Percentiles rank a stretch among this genome's conserved stretches.
phyloP scores from a whole-genome alignment of 1,140 invertebrate species.

The Agrypnia vestita region DNA sequence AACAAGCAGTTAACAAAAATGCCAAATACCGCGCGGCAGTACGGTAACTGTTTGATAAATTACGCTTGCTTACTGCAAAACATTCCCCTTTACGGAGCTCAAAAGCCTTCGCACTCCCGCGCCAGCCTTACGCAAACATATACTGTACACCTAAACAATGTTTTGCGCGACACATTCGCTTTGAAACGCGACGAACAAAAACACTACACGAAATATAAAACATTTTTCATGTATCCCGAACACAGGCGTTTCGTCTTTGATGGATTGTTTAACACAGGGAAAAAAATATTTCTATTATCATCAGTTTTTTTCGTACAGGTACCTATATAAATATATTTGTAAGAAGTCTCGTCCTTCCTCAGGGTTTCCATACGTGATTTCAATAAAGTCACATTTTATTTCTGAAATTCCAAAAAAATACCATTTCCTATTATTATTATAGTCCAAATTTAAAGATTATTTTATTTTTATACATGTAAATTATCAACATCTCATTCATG shows the following conservation, averaged over 20 bases:
- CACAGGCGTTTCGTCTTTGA: slow-evolving; percentile 6
- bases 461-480: too few species aligned
- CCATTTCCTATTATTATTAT: too few species aligned
- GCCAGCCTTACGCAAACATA: background rate
- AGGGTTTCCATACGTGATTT: too few species aligned
- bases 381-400: too few species aligned
- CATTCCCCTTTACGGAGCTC: slow-evolving; percentile 17
- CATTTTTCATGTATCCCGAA: background rate
- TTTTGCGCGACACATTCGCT: slow-evolving; percentile 13
- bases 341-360: too few species aligned
- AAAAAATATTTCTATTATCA: background rate
- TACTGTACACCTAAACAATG: background rate
- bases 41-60: background rate
- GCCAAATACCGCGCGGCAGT: too few species aligned
- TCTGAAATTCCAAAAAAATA: too few species aligned
- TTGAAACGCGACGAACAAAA: slow-evolving; percentile 1
- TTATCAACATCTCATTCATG: too few species aligned
- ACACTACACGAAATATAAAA: background rate
- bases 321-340: too few species aligned
- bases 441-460: too few species aligned
- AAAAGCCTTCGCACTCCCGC: background rate
- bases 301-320: too few species aligned
- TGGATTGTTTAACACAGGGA: background rate
- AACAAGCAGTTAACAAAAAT: too few species aligned
- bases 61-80: background rate